phyloP scores from a whole-genome alignment of 2,888 invertebrate genomes.

The Autographa gamma region DNA sequence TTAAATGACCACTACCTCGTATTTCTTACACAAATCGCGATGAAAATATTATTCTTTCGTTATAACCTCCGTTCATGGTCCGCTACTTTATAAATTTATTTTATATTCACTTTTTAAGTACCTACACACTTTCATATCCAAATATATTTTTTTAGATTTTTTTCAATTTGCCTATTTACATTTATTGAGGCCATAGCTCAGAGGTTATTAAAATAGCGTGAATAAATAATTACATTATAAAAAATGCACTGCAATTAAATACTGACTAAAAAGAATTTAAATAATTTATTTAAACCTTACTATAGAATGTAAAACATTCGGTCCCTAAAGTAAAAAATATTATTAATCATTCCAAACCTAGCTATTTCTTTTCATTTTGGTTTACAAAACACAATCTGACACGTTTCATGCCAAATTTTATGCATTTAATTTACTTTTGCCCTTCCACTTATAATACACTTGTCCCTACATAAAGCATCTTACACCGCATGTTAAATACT shows the following conservation, averaged over 20 bases:
- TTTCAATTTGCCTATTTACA: conserved; percentile 34
- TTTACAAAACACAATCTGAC: no score
- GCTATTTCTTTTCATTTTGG: no score
- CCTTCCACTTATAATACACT: no score
- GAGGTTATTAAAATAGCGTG: neutral
- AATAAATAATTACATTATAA: no score
- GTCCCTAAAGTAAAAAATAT: no score
- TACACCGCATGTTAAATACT: neutral
- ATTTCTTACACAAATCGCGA: conserved; percentile 14
- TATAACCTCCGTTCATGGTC: conserved; percentile 35
- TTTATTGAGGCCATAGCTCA: conserved; percentile 3
- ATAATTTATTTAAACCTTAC: no score
- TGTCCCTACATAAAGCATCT: neutral
- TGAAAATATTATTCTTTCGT: conserved; percentile 42
- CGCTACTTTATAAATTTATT: conserved; percentile 40
- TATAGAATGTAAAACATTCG: no score
- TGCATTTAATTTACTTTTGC: no score
- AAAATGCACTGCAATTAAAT: no score
- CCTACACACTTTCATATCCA: conserved; percentile 16
- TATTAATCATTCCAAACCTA: no score
- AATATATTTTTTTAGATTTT: conserved; percentile 9
- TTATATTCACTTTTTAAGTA: conserved; percentile 18
- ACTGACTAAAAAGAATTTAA: no score
- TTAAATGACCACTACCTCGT: conserved; percentile 13
- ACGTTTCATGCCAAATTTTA: no score